Conservation (phyloP, 2,797 vertebrate species). For the Babyrousa celebensis region DNA sequence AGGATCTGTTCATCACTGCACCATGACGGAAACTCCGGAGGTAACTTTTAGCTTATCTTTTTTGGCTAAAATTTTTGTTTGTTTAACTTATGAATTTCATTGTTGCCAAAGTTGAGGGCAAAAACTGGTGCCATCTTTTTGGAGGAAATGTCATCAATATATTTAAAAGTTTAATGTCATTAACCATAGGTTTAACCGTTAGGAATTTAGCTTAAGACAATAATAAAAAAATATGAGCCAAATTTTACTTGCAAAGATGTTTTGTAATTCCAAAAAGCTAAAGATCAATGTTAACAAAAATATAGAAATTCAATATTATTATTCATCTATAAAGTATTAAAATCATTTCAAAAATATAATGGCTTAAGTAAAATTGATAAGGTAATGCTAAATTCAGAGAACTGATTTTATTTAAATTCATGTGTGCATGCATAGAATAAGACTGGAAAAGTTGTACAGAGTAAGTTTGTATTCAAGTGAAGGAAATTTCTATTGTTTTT, state of each 20-base stretch:
- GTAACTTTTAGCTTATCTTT: not conserved
- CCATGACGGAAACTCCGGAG: not conserved
- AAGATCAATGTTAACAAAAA: not conserved
- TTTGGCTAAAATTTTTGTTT: not conserved
- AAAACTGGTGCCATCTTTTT: not conserved
- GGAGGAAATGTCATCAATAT: not conserved
- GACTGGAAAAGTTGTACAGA: not conserved
- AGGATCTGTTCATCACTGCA: too few relatives aligned
- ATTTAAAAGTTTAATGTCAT: not conserved
- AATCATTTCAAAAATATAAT: not conserved
- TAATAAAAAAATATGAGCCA: not conserved
- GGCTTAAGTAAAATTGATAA: not conserved
- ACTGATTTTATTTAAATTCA: not conserved
- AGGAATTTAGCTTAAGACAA: not conserved
- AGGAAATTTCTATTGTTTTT: not conserved
- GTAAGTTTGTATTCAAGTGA: not conserved
- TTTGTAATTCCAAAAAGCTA: not conserved
- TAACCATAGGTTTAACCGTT: not conserved
- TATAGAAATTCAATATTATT: not conserved
- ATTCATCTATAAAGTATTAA: not conserved
- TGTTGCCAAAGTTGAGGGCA: not conserved
- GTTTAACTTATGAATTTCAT: not conserved
- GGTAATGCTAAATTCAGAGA: not conserved
- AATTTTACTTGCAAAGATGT: not conserved
- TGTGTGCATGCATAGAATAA: not conserved